Conservation (phyloP, 53 echinoderm and acorn worm genomes). For the Holothuria scabra region DNA sequence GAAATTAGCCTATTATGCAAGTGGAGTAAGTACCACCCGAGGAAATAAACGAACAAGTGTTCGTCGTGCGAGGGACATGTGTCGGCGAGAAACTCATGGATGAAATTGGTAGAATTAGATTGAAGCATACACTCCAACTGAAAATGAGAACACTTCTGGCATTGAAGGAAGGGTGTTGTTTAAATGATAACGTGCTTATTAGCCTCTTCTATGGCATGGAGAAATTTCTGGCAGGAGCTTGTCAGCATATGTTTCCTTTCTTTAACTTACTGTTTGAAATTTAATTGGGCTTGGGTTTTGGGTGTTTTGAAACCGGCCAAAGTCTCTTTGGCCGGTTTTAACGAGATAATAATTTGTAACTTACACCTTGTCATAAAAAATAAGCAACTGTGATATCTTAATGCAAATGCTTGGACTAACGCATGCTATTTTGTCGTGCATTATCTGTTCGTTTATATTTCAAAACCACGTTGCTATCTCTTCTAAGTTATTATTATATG, state of each 20-base stretch:
- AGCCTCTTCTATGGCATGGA: background rate
- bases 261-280: background rate
- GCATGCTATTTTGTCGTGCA: too few relatives aligned
- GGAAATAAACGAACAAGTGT: conserved; percentile 6
- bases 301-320: too few relatives aligned
- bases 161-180: conserved; percentile 5
- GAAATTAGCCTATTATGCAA: conserved; percentile 43
- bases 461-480: too few relatives aligned
- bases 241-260: conserved; percentile 14
- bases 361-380: too few relatives aligned
- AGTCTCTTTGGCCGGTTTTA: too few relatives aligned
- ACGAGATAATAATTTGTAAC: too few relatives aligned
- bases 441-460: too few relatives aligned
- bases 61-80: background rate
- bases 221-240: background rate
- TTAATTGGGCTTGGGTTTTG: too few relatives aligned
- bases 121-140: conserved; percentile 6
- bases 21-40: conserved; percentile 41
- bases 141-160: conserved; percentile 38
- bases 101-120: conserved; percentile 25
- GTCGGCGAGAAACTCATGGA: conserved; percentile 27
- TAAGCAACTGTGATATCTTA: too few relatives aligned
- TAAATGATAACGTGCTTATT: conserved; percentile 6
- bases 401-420: too few relatives aligned
- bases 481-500: too few relatives aligned